Base-by-base conservation (phyloP, 2,888 invertebrate species). In the Caenorhabditis imperialis region DNA sequence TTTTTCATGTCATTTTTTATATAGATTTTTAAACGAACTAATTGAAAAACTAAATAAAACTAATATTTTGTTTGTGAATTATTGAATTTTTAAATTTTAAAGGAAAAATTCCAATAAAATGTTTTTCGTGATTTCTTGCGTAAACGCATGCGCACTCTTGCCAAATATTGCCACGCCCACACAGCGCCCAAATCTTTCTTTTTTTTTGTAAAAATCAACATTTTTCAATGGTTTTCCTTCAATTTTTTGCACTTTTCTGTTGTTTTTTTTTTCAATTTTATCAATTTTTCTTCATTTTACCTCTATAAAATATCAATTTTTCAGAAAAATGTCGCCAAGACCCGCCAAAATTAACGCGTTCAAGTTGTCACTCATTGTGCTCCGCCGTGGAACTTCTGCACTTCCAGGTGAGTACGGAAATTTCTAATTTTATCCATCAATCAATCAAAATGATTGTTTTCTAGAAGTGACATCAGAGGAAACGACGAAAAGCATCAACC, bases 391-490 rank as follows among this genome's bases (percentile, higher is more conserved):
- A 42, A 55, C 44, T 14, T 23, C 27, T 14, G 20, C 70, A 5
- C 55, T 71, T 18, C 48, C 55, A 23, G 18, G 70, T 71, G 12
- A 54, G 60, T n/a, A n/a, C n/a, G n/a, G n/a, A n/a, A 33, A 35
- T 22, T 20, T 38, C 40, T 16, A 40, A 4, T 40, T 3, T 8
- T 7, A n/a, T 16, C 2, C 40, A 3, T 40, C 3, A 44, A 33
- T 33, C 22, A n/a, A 2, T 8, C 14, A 10, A 18, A n/a, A 7
- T 8, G 16, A 6, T 3, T 14, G 6, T 8, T 40, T 61, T 71
- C 18, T 33, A 71, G 71, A 38, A 22, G 33, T 48, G 18, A 38
- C 55, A 2, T 30, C 40, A 4, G 57, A 57, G 2, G 71, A 71
- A 7, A 48, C 37, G 14, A 51, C 45, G 2, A 63, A 42, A 33